phyloP scores from a whole-genome alignment of 2,797 vertebrate species.

The Sardinella longiceps region DNA sequence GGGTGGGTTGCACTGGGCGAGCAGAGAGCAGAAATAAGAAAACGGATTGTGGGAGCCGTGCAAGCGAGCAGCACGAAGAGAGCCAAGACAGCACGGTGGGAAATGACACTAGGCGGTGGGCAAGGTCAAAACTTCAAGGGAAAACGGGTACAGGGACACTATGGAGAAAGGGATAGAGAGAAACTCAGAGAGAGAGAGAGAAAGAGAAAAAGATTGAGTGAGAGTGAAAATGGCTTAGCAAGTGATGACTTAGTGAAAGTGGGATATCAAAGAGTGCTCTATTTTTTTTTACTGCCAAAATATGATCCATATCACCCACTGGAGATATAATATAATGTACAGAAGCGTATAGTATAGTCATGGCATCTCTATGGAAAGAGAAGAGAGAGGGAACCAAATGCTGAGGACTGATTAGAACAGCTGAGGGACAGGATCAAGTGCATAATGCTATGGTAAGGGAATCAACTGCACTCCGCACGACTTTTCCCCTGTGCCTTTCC shows the following conservation, averaged over 20 bases:
- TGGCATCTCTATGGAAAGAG: no score
- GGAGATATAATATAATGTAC: no score
- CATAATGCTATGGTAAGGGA: background rate
- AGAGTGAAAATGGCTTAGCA: background rate
- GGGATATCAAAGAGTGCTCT: background rate
- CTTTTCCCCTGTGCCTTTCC: background rate
- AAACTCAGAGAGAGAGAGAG: background rate
- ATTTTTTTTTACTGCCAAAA: background rate
- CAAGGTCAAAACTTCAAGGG: background rate
- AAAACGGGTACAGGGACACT: background rate
- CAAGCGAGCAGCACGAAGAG: background rate
- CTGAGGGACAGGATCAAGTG: background rate
- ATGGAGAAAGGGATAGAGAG: background rate
- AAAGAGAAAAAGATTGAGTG: background rate
- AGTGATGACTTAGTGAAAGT: conserved; percentile 2
- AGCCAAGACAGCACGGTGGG: background rate
- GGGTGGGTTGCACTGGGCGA: conserved; percentile 54
- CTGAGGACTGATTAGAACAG: no score
- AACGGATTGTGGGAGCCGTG: background rate
- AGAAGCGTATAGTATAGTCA: background rate
- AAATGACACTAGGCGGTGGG: background rate
- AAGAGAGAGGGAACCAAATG: no score
- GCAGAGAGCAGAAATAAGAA: conserved; percentile 26
- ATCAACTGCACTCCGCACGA: background rate
- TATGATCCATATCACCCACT: background rate